These are phyloP conservation scores for Nomada ruficornis DNA, from an alignment of 2,888 invertebrate species.

Conservation along the genomic window DNA sequence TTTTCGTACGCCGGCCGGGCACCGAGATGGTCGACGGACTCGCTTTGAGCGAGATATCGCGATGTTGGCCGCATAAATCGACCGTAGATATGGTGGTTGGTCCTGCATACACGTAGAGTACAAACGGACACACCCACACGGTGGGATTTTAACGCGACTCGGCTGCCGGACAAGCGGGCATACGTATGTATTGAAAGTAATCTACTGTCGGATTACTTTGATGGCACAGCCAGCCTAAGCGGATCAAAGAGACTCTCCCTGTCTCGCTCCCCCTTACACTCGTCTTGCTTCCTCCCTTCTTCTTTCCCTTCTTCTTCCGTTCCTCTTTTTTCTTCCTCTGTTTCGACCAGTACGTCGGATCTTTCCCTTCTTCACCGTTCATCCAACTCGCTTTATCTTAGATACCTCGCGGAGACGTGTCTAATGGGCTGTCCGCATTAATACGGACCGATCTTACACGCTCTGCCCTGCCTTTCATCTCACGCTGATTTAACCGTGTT, in stretches of 20 bases:
- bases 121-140: conserved; percentile 57
- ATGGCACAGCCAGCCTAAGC: conserved; percentile 72
- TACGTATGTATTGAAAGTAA: conserved; percentile 73
- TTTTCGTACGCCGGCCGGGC: conserved; percentile 63
- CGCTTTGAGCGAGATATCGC: conserved; percentile 73
- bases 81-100: conserved; percentile 65
- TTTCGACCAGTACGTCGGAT: not conserved
- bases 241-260: conserved; percentile 75
- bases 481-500: conserved; percentile 78
- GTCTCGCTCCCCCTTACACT: conserved; percentile 25
- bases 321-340: not conserved
- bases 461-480: conserved; percentile 76
- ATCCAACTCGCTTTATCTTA: conserved; percentile 19
- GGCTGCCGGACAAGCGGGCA: conserved; percentile 55
- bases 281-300: not conserved
- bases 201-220: conserved; percentile 78
- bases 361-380: not conserved
- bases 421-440: conserved; percentile 73
- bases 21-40: conserved; percentile 65
- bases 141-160: conserved; percentile 53
- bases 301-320: not conserved
- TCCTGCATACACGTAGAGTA: conserved; percentile 43
- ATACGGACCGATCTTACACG: conserved; percentile 68
- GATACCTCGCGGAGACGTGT: conserved; percentile 59
- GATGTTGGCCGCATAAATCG: conserved; percentile 71